These are phyloP conservation scores for Haliaeetus leucogaster DNA, from an alignment of 2,113 vertebrate genomes.

Conservation along the genomic window DNA sequence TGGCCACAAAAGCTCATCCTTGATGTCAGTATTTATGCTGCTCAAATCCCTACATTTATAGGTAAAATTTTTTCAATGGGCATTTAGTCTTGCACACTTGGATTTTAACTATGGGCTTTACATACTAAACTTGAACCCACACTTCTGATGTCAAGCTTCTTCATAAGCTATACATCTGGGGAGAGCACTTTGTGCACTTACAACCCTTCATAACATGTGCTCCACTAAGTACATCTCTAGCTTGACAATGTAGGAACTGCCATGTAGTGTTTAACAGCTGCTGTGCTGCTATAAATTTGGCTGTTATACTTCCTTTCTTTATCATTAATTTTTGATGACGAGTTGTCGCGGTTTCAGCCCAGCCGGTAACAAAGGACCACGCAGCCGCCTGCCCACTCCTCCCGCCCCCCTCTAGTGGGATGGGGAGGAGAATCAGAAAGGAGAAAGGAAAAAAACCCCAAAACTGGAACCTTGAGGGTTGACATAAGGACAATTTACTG, in stretches of 20 bases:
- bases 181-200: neutral
- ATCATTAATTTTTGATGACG: neutral
- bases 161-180: neutral
- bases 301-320: neutral
- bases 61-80: neutral
- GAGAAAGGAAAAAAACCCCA: too few species aligned
- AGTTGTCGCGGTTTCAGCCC: too few species aligned
- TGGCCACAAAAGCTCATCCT: neutral
- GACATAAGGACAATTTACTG: too few species aligned
- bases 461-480: too few species aligned
- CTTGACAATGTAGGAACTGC: neutral
- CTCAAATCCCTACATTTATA: neutral
- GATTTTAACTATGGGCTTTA: neutral
- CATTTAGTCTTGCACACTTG: neutral
- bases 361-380: too few species aligned
- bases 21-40: neutral
- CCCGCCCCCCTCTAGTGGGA: too few species aligned
- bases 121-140: neutral
- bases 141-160: neutral
- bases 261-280: neutral
- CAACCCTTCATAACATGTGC: rapidly evolving
- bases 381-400: too few species aligned
- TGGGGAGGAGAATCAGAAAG: too few species aligned
- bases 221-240: neutral
- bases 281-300: neutral